Evolutionary conservation across 1,140 invertebrate genomes (phyloP), one percentile per base, ranked within the genome.

Genomic region (Hirudo medicinalis): DNA sequence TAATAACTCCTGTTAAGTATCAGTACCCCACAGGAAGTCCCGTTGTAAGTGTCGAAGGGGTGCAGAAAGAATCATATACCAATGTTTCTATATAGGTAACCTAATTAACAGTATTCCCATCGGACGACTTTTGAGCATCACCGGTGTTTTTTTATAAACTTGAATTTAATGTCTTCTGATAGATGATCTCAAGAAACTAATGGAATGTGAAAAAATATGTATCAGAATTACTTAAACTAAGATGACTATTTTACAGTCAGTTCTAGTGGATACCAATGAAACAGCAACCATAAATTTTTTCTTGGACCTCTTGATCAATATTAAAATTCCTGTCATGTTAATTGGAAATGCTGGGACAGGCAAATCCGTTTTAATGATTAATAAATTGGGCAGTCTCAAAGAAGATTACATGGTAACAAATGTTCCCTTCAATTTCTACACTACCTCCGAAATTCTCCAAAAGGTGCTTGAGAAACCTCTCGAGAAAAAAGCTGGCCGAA

Each of bases 361-460:
- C 36, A 80, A 83, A 73, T 81, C 78, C 22, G 80, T 81, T 69
- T 76, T 81, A 54, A 81, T 91, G 88, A 82, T 78, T 91, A 93
- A 96, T 80, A 95, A 94, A 82, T 84, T 97, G 29, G 74, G 86
- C 60, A 82, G 85, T 55, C 82, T 97, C 55, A 85, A 89, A 71
- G 93, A 97, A 79, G 90, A 89, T 77, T 96, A 90, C 81, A 88
- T 90, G 15, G 85, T 96, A 4, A 86, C 91, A 27, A 94, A 94
- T 76, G 89, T 97, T 32, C 92, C 94, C 9, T 97, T 97, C 78
- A 97, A 97, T 81, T 97, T 93, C 80, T 97, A 97, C 80, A 97
- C 94, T 1, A 89, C 91, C 0, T 95, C 92, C 71, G 91, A 94
- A 81, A 95, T 97, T 91, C 83, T 97, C 63, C 94, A 97, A 80